Evolutionary conservation across 1,140 invertebrate genomes (phyloP), one percentile per base, ranked within the genome.

Genomic region (Drosophila auraria): DNA sequence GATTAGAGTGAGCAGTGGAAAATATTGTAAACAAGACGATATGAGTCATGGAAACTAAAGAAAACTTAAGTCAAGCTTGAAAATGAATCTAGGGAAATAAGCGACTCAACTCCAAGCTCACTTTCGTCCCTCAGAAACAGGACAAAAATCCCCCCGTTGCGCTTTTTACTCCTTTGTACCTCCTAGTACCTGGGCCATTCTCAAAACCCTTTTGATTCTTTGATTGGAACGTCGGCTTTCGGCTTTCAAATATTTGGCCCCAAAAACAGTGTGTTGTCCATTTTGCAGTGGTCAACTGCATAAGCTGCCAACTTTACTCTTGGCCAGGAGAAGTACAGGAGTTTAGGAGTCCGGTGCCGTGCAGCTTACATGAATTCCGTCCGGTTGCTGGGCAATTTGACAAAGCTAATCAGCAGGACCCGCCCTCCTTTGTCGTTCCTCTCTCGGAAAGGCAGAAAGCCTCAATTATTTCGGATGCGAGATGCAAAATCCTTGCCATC

Each of bases 401-500:
- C 72, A 47, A 61, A 76, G 75, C 72, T 61, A 76, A 76, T 65
- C 60, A 78, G 40, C 54, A 40, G 23, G 66, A 47, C 33, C 36
- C 6, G 20, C 33, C 49, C 20, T 25, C 30, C 23, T 36, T 49
- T 66, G 36, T 65, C 17, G 14, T 17, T 45, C 15, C 38, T 44
- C 15, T 20, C 38, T 44, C 15, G 11, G 8, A 33, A 33, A 33
- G 33, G 58, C 40, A 27, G 4, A 62, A 47, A 15, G 51, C 40
- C 15, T 14, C 50, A 71, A 69, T 47, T 57, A 69, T 57, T 56
- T 56, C 33, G 23, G 15, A 27, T 68, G 59, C 33, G 5, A 57
- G 20, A 69, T 66, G 49, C 27, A 11, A 27, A 30, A 56, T 27
- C 68, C 33, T 25, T 5, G 17, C 30, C 23, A 45, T 12, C 36